Conservation (phyloP, 2,113 vertebrate genomes). For the Muntiacus muntjak region DNA sequence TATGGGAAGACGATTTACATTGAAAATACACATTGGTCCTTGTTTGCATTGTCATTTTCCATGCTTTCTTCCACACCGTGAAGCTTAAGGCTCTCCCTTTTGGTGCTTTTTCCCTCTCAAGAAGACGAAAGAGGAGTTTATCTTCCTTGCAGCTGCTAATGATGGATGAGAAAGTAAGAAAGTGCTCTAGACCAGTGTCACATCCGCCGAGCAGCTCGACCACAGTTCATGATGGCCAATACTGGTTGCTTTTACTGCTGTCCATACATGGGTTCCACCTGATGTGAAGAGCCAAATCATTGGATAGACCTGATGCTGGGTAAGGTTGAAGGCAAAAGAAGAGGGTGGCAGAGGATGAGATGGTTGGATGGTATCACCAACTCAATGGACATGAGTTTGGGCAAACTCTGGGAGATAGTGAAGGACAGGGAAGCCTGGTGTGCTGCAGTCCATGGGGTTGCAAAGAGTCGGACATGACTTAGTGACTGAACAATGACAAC, state of each 20-base stretch:
- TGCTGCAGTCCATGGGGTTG: neutral
- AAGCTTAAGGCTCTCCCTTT: neutral
- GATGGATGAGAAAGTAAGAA: neutral
- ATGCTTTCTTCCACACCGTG: neutral
- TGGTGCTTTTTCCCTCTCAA: neutral
- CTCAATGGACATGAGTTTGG: neutral
- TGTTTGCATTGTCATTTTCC: neutral
- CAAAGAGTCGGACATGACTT: neutral
- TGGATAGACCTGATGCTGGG: neutral
- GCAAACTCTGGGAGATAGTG: neutral
- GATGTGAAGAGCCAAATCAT: neutral
- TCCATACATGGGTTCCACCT: neutral
- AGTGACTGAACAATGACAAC: neutral
- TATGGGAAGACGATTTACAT: neutral
- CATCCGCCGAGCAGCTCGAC: neutral
- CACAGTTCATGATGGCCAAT: accelerated
- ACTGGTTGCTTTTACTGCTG: neutral
- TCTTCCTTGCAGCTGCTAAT: neutral
- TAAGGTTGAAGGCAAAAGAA: neutral
- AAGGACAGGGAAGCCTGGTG: neutral
- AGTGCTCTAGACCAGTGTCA: neutral
- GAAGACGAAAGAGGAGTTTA: neutral
- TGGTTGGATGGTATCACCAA: neutral
- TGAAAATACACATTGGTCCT: neutral
- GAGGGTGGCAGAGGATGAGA: neutral